Evolutionary conservation across 2,888 invertebrate genomes (phyloP).

Genomic region (Eueremaeus valkanovi): DNA sequence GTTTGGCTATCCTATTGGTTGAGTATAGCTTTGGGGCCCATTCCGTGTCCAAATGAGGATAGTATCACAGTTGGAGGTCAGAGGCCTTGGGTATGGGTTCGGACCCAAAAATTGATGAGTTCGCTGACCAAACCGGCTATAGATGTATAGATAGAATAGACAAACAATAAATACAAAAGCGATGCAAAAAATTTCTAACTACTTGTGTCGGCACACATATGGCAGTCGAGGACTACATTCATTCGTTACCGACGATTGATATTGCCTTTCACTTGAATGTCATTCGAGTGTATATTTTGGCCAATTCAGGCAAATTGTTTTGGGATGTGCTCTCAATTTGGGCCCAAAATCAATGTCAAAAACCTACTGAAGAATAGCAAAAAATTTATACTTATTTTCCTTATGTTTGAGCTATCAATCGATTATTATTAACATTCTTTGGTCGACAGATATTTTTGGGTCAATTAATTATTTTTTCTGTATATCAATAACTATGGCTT

Average conservation of each 20-base stretch:
- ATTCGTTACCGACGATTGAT: background rate
- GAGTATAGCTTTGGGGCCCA: background rate
- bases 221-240: background rate
- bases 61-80: background rate
- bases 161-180: background rate
- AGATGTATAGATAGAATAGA: background rate
- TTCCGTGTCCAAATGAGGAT: background rate
- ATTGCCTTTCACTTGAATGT: background rate
- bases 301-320: background rate
- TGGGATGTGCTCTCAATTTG: background rate
- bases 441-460: background rate
- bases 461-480: background rate
- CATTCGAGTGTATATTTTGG: background rate
- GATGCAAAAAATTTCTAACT: background rate
- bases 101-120: background rate
- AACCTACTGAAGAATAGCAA: background rate
- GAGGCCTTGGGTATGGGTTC: background rate
- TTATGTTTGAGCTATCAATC: background rate
- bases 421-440: background rate
- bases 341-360: background rate
- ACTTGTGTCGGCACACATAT: constrained; percentile 10
- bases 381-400: background rate
- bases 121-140: background rate
- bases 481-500: background rate
- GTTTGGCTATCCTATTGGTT: background rate